These are phyloP conservation scores for Halocynthia roretzi DNA, from an alignment of 23 tunicate genomes.

Conservation along the genomic window DNA sequence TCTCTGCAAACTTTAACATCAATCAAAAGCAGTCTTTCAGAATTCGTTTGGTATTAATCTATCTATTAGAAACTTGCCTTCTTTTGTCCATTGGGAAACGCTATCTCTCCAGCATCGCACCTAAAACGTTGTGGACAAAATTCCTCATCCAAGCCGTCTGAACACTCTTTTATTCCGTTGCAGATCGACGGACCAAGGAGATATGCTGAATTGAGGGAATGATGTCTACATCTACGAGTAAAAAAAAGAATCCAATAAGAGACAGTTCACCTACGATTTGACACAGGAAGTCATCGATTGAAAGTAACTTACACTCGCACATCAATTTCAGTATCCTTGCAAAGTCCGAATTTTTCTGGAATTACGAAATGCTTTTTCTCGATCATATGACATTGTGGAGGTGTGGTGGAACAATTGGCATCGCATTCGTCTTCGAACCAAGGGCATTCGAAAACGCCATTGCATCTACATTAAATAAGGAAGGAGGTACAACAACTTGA, in stretches of 20 bases:
- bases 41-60: too few relatives aligned
- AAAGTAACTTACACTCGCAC: too few relatives aligned
- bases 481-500: neutral
- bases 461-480: slow-evolving; percentile 9
- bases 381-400: neutral
- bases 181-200: slow-evolving; percentile 18
- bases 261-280: too few relatives aligned
- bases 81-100: neutral
- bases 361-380: too few relatives aligned
- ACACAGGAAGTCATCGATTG: too few relatives aligned
- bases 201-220: neutral
- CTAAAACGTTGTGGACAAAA: slow-evolving; percentile 14
- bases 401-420: slow-evolving; percentile 10
- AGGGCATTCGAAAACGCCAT: slow-evolving; percentile 30
- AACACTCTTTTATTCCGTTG: slow-evolving; percentile 37
- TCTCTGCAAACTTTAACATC: neutral
- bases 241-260: too few relatives aligned
- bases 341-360: too few relatives aligned
- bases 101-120: slow-evolving; percentile 27
- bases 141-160: slow-evolving; percentile 23
- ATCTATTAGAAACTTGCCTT: neutral
- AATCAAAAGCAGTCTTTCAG: neutral
- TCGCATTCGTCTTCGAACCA: slow-evolving; percentile 47
- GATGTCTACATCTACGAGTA: too few relatives aligned
- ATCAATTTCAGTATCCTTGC: too few relatives aligned